Evolutionary conservation across 2,888 invertebrate genomes (phyloP).

Genomic region (Agonopterix alstromeriana): DNA sequence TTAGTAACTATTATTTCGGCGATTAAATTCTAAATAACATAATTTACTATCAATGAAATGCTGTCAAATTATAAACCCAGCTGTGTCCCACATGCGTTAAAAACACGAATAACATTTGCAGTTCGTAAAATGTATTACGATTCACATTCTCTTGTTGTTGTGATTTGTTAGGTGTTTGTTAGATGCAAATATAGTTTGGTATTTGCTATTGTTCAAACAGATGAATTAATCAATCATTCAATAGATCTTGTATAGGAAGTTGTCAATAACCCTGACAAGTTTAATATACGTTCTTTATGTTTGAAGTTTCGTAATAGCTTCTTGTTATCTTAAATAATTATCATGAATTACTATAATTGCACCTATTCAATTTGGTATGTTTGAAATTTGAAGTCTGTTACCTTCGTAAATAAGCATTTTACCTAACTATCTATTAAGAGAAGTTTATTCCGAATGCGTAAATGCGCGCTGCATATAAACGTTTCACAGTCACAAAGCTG

Average conservation of each 20-base stretch:
- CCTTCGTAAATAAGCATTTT: too few species aligned
- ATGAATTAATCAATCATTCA: conserved; percentile 7
- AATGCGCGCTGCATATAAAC: too few species aligned
- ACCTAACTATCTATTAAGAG: too few species aligned
- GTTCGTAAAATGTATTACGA: not conserved
- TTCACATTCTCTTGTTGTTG: not conserved
- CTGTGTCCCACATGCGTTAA: conserved; percentile 2
- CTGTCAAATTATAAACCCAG: conserved; percentile 7
- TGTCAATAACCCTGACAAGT: conserved; percentile 3
- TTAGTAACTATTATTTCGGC: too few species aligned
- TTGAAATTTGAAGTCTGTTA: too few species aligned
- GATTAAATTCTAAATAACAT: not conserved
- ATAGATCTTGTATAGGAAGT: conserved; percentile 5
- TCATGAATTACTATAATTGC: too few species aligned
- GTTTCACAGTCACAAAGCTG: too few species aligned
- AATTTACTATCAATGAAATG: conserved; percentile 5
- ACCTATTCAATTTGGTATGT: too few species aligned
- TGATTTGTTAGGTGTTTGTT: not conserved
- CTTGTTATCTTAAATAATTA: not conserved
- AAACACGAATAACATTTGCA: not conserved
- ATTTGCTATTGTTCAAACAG: conserved; percentile 1
- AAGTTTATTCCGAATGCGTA: too few species aligned
- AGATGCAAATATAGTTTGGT: not conserved
- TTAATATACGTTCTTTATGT: conserved; percentile 1
- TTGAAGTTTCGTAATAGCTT: not conserved